Conservation (phyloP, 2,797 vertebrate genomes). For the Pachyuromys duprasi region DNA sequence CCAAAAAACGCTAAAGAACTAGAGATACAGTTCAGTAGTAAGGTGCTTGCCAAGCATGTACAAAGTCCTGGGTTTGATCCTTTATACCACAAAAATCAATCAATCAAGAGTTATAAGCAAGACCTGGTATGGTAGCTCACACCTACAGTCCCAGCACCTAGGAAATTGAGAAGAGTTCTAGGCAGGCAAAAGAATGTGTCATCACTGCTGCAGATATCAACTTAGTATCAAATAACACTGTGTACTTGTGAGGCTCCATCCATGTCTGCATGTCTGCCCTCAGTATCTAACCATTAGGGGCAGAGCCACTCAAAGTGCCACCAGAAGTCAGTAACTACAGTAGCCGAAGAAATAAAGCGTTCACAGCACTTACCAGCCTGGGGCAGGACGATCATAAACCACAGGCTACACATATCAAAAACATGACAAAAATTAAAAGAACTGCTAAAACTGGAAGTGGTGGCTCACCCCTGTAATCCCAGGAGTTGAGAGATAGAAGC, state of each 20-base stretch:
- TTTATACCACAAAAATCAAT: background rate
- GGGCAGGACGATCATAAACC: background rate
- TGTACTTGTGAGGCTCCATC: slow-evolving; percentile 21
- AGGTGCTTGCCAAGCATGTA: background rate
- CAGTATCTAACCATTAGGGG: background rate
- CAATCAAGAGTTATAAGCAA: background rate
- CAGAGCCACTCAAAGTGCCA: background rate
- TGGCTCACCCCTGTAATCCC: background rate
- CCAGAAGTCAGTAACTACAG: background rate
- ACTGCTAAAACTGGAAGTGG: background rate
- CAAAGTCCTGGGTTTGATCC: background rate
- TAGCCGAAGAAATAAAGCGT: background rate
- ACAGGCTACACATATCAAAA: background rate
- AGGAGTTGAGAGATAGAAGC: background rate
- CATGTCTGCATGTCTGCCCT: background rate
- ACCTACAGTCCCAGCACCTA: background rate
- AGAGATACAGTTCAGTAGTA: background rate
- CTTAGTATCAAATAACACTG: slow-evolving; percentile 30
- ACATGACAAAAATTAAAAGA: slow-evolving; percentile 11
- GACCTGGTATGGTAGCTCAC: background rate
- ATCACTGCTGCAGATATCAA: slow-evolving; percentile 36
- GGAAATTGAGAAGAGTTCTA: background rate
- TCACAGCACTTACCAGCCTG: background rate
- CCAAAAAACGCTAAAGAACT: background rate
- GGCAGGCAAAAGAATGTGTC: background rate